Evolutionary conservation across 2,888 invertebrate genomes (phyloP).

Genomic region (Drosophila buzzatii): DNA sequence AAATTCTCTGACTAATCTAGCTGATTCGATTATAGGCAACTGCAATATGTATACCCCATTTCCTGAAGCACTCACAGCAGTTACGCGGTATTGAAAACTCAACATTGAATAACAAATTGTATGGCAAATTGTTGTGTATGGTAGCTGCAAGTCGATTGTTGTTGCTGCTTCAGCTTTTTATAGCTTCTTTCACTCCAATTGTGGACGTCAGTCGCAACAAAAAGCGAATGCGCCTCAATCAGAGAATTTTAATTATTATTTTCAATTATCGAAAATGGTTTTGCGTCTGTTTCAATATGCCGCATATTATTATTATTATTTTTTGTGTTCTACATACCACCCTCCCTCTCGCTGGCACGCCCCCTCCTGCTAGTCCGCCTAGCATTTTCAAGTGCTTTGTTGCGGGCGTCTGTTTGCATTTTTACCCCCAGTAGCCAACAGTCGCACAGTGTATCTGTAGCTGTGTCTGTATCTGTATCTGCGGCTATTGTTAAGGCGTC

Average conservation of each 20-base stretch:
- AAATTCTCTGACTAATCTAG: not conserved
- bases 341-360: slow-evolving; percentile 1
- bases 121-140: slow-evolving; percentile 57
- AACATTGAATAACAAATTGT: slow-evolving; percentile 53
- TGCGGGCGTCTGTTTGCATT: slow-evolving; percentile 34
- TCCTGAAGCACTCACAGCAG: not conserved
- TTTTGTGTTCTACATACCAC: slow-evolving; percentile 4
- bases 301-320: slow-evolving; percentile 16
- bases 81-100: slow-evolving; percentile 3
- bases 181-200: slow-evolving; percentile 73
- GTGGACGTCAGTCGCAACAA: slow-evolving; percentile 55
- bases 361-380: not conserved
- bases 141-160: slow-evolving; percentile 37
- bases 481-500: slow-evolving; percentile 15
- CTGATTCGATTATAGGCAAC: not conserved
- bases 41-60: not conserved
- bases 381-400: slow-evolving; percentile 60
- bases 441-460: slow-evolving; percentile 1
- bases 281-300: slow-evolving; percentile 60
- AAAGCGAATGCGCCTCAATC: slow-evolving; percentile 63
- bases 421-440: slow-evolving; percentile 6
- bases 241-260: slow-evolving; percentile 83
- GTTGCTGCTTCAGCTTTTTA: slow-evolving; percentile 46
- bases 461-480: slow-evolving; percentile 23
- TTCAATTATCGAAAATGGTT: slow-evolving; percentile 82